Evolutionary conservation across 2,797 vertebrate species (phyloP).

Genomic region (Astyanax mexicanus): DNA sequence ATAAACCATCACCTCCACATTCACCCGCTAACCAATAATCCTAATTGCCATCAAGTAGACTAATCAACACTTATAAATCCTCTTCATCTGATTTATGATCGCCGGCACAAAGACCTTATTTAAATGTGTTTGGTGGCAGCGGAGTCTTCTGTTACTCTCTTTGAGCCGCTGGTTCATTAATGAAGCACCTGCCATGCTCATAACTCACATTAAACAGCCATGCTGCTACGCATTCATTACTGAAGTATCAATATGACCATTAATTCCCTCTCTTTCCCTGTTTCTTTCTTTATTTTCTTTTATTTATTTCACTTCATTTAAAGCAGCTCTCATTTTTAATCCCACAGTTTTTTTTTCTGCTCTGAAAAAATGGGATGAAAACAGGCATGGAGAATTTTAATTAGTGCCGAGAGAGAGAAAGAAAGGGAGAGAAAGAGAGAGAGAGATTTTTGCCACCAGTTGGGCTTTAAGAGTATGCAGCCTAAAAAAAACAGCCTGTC

Average conservation of each 20-base stretch:
- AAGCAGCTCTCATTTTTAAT: background rate
- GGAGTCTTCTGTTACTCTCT: slow-evolving; percentile 44
- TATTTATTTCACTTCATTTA: too few species aligned
- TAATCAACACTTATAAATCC: slow-evolving; percentile 53
- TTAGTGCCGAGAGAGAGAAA: background rate
- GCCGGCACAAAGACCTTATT: slow-evolving; percentile 38
- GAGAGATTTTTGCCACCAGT: too few species aligned
- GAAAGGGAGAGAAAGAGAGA: slow-evolving; percentile 2
- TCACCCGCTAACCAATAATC: slow-evolving; percentile 38
- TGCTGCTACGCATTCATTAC: slow-evolving; percentile 49
- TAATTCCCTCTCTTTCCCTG: background rate
- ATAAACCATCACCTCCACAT: slow-evolving; percentile 15
- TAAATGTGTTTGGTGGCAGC: slow-evolving; percentile 36
- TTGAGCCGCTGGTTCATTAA: slow-evolving; percentile 50
- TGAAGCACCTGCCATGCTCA: slow-evolving; percentile 46
- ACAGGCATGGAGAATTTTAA: slow-evolving; percentile 5
- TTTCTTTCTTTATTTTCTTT: background rate
- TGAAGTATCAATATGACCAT: slow-evolving; percentile 38
- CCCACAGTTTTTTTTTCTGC: background rate
- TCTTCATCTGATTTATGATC: slow-evolving; percentile 51
- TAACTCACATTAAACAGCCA: slow-evolving; percentile 52
- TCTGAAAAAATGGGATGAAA: background rate
- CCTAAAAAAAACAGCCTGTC: too few species aligned
- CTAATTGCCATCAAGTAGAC: slow-evolving; percentile 56
- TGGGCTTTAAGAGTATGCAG: too few species aligned